These are phyloP conservation scores for Monoplex corrugatus DNA, from an alignment of 2,888 invertebrate genomes.

Conservation along the genomic window DNA sequence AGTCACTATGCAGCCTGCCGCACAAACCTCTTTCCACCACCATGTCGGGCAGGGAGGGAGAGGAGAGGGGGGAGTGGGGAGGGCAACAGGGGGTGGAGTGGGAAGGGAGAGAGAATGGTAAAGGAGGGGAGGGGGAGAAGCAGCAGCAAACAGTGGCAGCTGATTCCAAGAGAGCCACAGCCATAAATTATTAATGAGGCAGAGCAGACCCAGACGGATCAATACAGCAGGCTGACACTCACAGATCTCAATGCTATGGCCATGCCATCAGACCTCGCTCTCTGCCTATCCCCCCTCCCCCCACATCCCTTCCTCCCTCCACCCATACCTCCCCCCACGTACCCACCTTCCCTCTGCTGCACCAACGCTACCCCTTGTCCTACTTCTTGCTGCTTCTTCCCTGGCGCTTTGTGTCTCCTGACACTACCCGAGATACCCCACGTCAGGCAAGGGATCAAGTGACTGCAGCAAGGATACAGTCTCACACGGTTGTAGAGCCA, in stretches of 20 bases:
- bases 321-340: neutral
- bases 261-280: constrained; percentile 32
- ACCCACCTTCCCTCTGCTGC: neutral
- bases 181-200: constrained; percentile 52
- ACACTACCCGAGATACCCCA: constrained; percentile 20
- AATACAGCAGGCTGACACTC: constrained; percentile 42
- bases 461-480: neutral
- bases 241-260: constrained; percentile 38
- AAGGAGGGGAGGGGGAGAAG: neutral
- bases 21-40: neutral
- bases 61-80: neutral
- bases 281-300: neutral
- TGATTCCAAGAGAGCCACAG: constrained; percentile 48
- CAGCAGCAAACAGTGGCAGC: constrained; percentile 49
- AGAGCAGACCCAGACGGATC: constrained; percentile 51
- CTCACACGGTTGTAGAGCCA: neutral
- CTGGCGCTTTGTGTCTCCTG: constrained; percentile 28
- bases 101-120: neutral
- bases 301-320: neutral
- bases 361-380: constrained; percentile 13
- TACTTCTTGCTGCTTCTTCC: neutral
- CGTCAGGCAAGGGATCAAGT: constrained; percentile 19
- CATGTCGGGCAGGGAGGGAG: neutral
- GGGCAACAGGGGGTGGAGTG: neutral
- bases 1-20: neutral